Conservation (phyloP, 2,888 invertebrate genomes). For the Lagria hirta region DNA sequence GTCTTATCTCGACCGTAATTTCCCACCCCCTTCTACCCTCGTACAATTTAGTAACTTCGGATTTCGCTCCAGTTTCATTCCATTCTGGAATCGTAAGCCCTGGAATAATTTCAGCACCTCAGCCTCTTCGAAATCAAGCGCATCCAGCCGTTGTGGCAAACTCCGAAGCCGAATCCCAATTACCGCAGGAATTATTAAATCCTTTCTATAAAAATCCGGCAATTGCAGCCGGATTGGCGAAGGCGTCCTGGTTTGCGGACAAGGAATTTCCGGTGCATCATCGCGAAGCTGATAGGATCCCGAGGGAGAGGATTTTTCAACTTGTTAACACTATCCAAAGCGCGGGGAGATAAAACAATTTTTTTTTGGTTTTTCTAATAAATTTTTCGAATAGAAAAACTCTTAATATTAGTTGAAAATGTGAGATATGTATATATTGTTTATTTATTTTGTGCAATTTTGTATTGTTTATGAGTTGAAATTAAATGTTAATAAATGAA, state of each 20-base stretch:
- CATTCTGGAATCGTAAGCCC: conserved; percentile 22
- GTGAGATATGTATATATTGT: too few relatives aligned
- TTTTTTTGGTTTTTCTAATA: too few relatives aligned
- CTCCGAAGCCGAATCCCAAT: conserved; percentile 68
- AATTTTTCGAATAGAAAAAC: too few relatives aligned
- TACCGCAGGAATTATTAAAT: conserved; percentile 70
- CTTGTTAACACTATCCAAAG: too few relatives aligned
- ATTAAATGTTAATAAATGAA: too few relatives aligned
- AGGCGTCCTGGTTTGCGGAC: conserved; percentile 75
- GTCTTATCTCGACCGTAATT: too few relatives aligned
- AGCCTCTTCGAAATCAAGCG: conserved; percentile 49
- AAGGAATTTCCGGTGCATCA: conserved; percentile 78
- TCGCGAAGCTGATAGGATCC: conserved; percentile 79
- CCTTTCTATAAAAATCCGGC: conserved; percentile 77
- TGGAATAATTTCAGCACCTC: conserved; percentile 30
- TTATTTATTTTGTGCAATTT: too few relatives aligned
- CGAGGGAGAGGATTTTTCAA: conserved; percentile 72
- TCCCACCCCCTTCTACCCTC: conserved; percentile 18
- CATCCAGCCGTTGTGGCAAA: conserved; percentile 75
- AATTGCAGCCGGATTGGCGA: conserved; percentile 72
- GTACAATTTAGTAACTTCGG: conserved; percentile 28
- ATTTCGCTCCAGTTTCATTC: conserved; percentile 24
- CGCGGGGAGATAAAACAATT: too few relatives aligned
- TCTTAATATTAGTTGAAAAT: too few relatives aligned
- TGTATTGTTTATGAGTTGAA: too few relatives aligned